Evolutionary conservation across 2,797 vertebrate species (phyloP), one percentile per base, ranked within the genome.

Genomic region (Dallia pectoralis): DNA sequence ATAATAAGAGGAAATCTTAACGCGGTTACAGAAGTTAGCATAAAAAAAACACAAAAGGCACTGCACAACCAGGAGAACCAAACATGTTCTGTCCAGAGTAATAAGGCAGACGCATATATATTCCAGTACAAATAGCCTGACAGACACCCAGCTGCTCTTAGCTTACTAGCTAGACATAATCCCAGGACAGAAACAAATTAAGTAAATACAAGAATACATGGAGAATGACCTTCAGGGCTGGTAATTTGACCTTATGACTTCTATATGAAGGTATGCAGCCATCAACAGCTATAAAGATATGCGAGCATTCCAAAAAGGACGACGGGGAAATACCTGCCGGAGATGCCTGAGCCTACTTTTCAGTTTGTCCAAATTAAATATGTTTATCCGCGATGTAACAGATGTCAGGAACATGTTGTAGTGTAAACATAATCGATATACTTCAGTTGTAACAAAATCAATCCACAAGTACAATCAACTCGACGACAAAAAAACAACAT

Each of bases 321-420:
- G 88, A 92, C 72, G 88, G 82, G 88, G 36, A 40, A 81, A 71
- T 82, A 86, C 81, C 81, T 77, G 85, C 80, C 79, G 77, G 77
- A 84, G 72, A 30, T 70, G 72, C 73, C 73, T 61, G 44, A 36
- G 70, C 79, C 78, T 61, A 73, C 30, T 78, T 86, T 89, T 77
- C 85, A 91, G 88, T 91, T 82, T 88, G 88, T 86, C 90, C 83
- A 91, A 92, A 86, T 80, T 87, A 92, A 93, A 90, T 84, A 56
- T 56, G 70, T 74, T n/a, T 69, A 71, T 51, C 72, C 81, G 40
- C 68, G 71, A 61, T 62, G 59, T 77, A 73, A 56, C 75, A 81
- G 67, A 82, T 80, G 78, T 77, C 25, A 77, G 87, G 87, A 89
- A 88, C 56, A 77, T 91, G 88, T 83, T 82, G 64, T 61, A 62